Percentiles rank a stretch among this genome's conserved stretches.
Evolutionary conservation across 2,113 vertebrate genomes (phyloP).

Genomic region (Calonectris borealis): DNA sequence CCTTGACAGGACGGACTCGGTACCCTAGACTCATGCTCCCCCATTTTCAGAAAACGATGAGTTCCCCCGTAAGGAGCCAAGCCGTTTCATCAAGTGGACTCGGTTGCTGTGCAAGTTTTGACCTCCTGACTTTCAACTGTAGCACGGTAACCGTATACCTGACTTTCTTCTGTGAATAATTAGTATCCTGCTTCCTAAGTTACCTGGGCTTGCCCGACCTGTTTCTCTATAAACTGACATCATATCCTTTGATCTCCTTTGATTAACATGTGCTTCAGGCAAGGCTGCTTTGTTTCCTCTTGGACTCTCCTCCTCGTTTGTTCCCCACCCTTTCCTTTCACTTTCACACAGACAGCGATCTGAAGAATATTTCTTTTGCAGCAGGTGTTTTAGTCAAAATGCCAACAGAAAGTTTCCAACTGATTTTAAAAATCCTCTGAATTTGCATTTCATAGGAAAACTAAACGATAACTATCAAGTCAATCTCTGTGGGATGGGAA

Average conservation of each 20-base stretch:
- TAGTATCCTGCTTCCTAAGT: constrained; percentile 76
- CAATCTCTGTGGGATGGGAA: neutral
- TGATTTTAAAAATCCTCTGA: neutral
- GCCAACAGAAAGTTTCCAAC: neutral
- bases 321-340: constrained; percentile 19
- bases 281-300: constrained; percentile 70
- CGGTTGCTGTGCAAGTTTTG: constrained; percentile 56
- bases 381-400: constrained; percentile 11
- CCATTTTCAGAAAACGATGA: constrained; percentile 64
- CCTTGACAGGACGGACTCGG: constrained; percentile 69
- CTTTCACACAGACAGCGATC: neutral
- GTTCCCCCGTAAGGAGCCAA: neutral
- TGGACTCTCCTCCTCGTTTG: neutral
- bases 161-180: constrained; percentile 76
- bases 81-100: constrained; percentile 7
- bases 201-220: constrained; percentile 90
- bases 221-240: constrained; percentile 86
- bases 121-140: constrained; percentile 73
- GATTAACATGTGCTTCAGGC: constrained; percentile 58
- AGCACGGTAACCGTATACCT: constrained; percentile 72
- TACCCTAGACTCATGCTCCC: constrained; percentile 68
- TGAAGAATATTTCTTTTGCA: rapidly evolving
- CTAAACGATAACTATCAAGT: neutral
- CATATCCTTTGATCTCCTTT: constrained; percentile 78
- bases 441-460: neutral